A percentile compares a stretch with the other conserved stretches of the same genome.
Conservation (phyloP, 2,888 invertebrate genomes). For the Conops quadrifasciatus region DNA sequence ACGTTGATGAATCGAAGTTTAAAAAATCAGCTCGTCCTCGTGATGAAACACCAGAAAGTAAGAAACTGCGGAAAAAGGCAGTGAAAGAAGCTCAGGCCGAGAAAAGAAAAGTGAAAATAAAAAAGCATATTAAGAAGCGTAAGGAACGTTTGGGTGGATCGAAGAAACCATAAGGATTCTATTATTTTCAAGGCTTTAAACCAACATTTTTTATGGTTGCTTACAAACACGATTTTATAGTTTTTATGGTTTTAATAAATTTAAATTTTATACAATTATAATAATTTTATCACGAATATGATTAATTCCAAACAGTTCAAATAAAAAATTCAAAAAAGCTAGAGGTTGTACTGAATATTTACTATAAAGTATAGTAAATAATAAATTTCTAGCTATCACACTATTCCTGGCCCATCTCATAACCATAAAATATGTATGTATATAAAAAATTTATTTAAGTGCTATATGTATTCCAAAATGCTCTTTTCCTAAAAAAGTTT, state of each 20-base stretch:
- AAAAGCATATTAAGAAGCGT: slow-evolving; percentile 93
- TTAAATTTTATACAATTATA: too few species aligned
- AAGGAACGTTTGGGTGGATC: slow-evolving; percentile 72
- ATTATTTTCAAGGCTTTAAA: background rate
- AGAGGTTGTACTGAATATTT: too few species aligned
- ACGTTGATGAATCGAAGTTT: slow-evolving; percentile 68
- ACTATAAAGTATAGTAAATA: too few species aligned
- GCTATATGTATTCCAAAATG: too few species aligned
- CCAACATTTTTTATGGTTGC: background rate
- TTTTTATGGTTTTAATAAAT: background rate
- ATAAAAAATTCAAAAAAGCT: too few species aligned
- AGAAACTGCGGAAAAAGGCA: slow-evolving; percentile 85
- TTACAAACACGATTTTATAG: background rate
- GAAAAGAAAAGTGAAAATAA: slow-evolving; percentile 86
- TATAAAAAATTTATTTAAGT: too few species aligned
- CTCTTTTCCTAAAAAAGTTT: too few species aligned
- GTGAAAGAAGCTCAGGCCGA: slow-evolving; percentile 90
- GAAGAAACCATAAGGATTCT: slow-evolving; percentile 59
- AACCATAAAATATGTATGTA: too few species aligned
- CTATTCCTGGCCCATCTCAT: too few species aligned
- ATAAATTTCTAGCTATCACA: too few species aligned
- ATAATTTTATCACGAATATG: too few species aligned
- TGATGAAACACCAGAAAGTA: slow-evolving; percentile 82
- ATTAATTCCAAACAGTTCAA: too few species aligned
- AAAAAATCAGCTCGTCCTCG: slow-evolving; percentile 75